phyloP scores from a whole-genome alignment of 2,797 vertebrate species.

The Argya squamiceps region DNA sequence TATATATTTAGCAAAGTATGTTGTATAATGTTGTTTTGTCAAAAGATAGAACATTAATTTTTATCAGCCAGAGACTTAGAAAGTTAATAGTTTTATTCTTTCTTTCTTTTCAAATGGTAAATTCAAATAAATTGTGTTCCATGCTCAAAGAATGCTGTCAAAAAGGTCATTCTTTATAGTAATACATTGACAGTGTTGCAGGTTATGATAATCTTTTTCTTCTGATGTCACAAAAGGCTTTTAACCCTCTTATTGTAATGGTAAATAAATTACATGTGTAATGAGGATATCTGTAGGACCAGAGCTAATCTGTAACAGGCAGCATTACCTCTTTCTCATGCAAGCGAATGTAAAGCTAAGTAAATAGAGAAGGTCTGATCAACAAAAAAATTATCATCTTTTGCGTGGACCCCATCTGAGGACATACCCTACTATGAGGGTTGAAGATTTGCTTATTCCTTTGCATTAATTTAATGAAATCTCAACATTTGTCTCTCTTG shows the following conservation, averaged over 20 bases:
- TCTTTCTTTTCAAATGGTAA: neutral
- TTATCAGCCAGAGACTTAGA: neutral
- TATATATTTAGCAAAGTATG: conserved; percentile 13
- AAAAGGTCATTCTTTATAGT: neutral
- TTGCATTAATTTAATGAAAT: neutral
- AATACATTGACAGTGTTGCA: neutral
- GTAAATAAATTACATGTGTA: neutral
- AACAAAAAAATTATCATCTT: neutral
- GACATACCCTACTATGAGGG: neutral
- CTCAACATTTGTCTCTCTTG: neutral
- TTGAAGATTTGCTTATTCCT: neutral
- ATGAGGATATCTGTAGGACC: neutral
- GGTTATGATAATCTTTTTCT: neutral
- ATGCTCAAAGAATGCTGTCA: neutral
- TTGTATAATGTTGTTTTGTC: neutral
- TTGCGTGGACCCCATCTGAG: neutral
- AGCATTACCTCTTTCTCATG: neutral
- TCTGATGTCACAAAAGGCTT: neutral
- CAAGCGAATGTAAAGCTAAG: neutral
- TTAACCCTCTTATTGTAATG: neutral
- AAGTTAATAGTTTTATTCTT: neutral
- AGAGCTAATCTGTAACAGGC: neutral
- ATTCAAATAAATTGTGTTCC: neutral
- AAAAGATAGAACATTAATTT: neutral
- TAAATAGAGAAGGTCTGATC: neutral